Base-by-base conservation (phyloP, 2,888 invertebrate species). In the Cataglyphis albicans region DNA sequence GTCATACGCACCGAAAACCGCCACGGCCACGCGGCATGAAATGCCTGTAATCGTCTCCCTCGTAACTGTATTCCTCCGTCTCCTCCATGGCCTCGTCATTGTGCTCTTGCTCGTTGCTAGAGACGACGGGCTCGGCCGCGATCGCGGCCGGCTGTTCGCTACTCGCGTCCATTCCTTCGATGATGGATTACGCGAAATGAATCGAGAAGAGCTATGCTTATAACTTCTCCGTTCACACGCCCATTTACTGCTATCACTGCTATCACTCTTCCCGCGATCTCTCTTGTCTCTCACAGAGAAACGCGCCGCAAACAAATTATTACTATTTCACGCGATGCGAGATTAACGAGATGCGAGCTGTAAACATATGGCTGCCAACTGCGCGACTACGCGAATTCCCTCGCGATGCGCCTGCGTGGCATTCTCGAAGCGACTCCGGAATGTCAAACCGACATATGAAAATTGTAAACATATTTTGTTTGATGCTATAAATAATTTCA, bases 21-120 rank as follows among this genome's bases (percentile, higher is more conserved):
- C 95, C 95, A 89, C 96, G 93, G 44, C 95, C 95, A 84, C 95
- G 93, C 52, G 94, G 94, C 74, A 95, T 92, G 90, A 95, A 95
- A 90, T 95, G 95, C 88, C 95, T 95, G 85, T 95, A 95, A 81
- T 95, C 94, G 67, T 95, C 94, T 72, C 93, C 93, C 63, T 95
- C 94, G 93, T 95, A 94, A 92, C 93, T 91, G 84, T 93, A 94
- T 80, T 94, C 93, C 57, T 94, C 94, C 67, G 91, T 83, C 74
- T 94, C 94, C 82, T 94, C 94, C 92, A 93, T 93, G 41, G 87
- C 87, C 86, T 93, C 93, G 35, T 94, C 93, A 86, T 91, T 91
- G 73, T 93, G 92, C 84, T 93, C 93, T 70, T 92, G 93, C 32
- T 93, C 93, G 84, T 89, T 90, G 75, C 83, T 87, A 41, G 89